Evolutionary conservation across 2,797 vertebrate genomes (phyloP), one percentile per base, ranked within the genome.

Genomic region (Channallabes apus): DNA sequence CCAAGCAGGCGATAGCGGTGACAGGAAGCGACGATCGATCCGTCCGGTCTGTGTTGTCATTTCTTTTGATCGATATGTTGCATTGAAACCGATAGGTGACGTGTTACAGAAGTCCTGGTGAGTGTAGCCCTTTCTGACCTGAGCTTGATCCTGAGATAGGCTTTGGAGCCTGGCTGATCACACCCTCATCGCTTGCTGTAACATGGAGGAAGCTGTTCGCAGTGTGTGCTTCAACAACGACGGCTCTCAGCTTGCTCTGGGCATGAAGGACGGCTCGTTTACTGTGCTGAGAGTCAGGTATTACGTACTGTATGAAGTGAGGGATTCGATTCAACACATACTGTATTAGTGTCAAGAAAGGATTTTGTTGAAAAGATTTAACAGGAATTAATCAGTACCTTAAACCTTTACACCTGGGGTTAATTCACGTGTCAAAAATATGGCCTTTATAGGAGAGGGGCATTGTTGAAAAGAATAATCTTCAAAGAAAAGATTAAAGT

Each of bases 201-300:
- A 99, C 83, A 98, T 99, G 98, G 98, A 99, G 83, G 97, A 99
- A 87, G 96, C 97, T 0, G 95, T 99, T 3, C 95, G 98, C 1
- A 98, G 97, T 0, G 97, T 98, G 14, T 95, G 97, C 82, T 99
- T 99, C 93, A 97, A 95, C 88, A 96, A 95, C 0, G 98, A 99
- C 0, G 98, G 98, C 7, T 96, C 97, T 58, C 98, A 99, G 92
- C 91, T 99, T 0, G 97, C 97, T 1, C 93, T 99, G 32, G 98
- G 98, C 18, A 99, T 99, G 97, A 99, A 99, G 93, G 98, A 99
- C 0, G 98, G 98, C 20, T 99, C 98, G 32, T 99, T 99, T 91
- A 98, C 98, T 6, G 98, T 99, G 69, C 96, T 99, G n/a, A 93
- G 98, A 77, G 97, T 99, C 88, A 96, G 97, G 95, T 95, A 93